A percentile compares a stretch with the other conserved stretches of the same genome.
Conservation (phyloP, 2,113 vertebrate genomes). For the Peromyscus leucopus region DNA sequence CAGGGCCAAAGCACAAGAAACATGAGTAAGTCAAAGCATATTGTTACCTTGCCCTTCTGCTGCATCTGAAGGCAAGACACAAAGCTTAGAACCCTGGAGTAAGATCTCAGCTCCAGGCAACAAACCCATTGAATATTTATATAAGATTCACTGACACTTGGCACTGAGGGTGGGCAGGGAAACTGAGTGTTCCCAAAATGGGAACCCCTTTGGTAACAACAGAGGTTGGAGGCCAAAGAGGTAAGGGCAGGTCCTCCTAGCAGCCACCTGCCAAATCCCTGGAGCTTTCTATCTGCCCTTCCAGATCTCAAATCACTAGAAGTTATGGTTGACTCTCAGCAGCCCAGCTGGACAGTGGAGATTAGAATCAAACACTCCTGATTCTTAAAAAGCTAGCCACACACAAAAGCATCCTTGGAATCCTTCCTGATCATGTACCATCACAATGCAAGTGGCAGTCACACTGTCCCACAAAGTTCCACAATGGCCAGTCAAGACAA, state of each 20-base stretch:
- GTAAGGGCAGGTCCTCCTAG: neutral
- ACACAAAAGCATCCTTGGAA: too few species aligned
- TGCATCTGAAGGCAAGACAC: conserved; percentile 76
- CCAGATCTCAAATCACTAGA: too few species aligned
- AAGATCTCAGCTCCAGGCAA: neutral
- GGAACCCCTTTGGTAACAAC: neutral
- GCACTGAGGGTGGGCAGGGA: neutral
- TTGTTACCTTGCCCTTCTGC: conserved; percentile 80
- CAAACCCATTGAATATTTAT: neutral
- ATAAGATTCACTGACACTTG: neutral
- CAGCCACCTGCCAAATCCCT: neutral
- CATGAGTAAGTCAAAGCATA: neutral
- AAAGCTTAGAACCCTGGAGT: conserved; percentile 61
- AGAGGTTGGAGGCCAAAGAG: neutral
- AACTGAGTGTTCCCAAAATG: neutral
- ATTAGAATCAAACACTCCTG: neutral
- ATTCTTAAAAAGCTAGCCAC: neutral
- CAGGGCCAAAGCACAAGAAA: conserved; percentile 9
- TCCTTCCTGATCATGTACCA: neutral
- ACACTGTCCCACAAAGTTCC: neutral
- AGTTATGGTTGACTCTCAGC: neutral
- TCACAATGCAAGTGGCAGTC: neutral
- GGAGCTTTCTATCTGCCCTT: neutral
- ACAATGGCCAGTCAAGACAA: neutral
- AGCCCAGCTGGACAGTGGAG: neutral